These are phyloP conservation scores for Micromys minutus DNA, from an alignment of 2,113 vertebrate species.

Conservation along the genomic window DNA sequence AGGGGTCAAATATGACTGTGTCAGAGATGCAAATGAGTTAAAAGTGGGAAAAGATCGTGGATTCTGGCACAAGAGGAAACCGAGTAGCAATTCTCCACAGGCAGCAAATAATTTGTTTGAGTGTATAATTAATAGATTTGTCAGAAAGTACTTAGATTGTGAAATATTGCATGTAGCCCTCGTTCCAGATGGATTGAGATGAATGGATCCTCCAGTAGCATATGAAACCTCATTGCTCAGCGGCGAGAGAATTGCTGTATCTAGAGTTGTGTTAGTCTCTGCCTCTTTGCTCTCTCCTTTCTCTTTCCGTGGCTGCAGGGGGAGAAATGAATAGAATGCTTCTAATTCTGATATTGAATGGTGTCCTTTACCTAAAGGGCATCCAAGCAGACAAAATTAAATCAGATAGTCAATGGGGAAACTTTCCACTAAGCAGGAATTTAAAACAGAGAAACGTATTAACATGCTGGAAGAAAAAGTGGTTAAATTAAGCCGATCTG, in stretches of 20 bases:
- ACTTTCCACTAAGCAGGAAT: constrained; percentile 72
- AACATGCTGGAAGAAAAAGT: constrained; percentile 79
- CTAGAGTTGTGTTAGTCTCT: constrained; percentile 76
- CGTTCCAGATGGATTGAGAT: constrained; percentile 85
- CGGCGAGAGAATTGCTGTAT: constrained; percentile 76
- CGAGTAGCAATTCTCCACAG: constrained; percentile 80
- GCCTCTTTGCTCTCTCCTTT: constrained; percentile 72
- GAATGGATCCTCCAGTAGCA: constrained; percentile 80
- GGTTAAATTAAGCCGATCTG: constrained; percentile 62
- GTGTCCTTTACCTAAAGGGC: constrained; percentile 81
- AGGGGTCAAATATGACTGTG: background rate
- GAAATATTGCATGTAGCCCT: constrained; percentile 82
- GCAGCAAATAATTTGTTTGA: constrained; percentile 85
- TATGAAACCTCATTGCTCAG: constrained; percentile 82
- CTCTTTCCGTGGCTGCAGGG: constrained; percentile 68
- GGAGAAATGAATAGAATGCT: constrained; percentile 72
- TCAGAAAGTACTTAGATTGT: constrained; percentile 86
- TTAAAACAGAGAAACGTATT: constrained; percentile 74
- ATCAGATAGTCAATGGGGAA: constrained; percentile 76
- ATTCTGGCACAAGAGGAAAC: constrained; percentile 77
- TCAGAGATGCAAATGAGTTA: constrained; percentile 67
- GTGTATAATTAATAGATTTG: constrained; percentile 87
- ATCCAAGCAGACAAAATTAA: constrained; percentile 79
- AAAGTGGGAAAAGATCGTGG: constrained; percentile 64
- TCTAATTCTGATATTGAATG: constrained; percentile 77